phyloP scores from a whole-genome alignment of 2,888 invertebrate genomes.

The Zygaena filipendulae region DNA sequence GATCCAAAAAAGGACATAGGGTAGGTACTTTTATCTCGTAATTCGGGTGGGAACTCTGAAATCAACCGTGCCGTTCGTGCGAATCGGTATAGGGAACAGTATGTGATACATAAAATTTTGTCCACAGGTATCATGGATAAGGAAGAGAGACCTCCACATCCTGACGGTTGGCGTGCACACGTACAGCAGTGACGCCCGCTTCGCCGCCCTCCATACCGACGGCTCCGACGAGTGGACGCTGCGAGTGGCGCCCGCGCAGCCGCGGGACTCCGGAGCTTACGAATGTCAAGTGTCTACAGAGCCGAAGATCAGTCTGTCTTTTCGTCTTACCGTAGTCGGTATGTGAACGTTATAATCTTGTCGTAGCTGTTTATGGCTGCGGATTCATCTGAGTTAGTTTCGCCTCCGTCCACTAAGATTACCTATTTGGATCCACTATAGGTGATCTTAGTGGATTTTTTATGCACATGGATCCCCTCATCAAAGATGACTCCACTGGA shows the following conservation, averaged over 20 bases:
- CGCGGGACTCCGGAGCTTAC: slow-evolving; percentile 88
- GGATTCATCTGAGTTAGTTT: too few species aligned
- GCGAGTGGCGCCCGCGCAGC: slow-evolving; percentile 69
- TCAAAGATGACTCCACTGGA: too few species aligned
- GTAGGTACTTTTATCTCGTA: too few species aligned
- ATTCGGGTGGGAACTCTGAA: too few species aligned
- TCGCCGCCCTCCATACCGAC: slow-evolving; percentile 74
- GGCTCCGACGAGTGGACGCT: slow-evolving; percentile 73
- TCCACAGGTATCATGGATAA: slow-evolving; percentile 86
- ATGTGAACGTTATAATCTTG: too few species aligned
- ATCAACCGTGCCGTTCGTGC: too few species aligned
- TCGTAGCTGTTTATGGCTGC: too few species aligned
- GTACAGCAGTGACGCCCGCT: slow-evolving; percentile 75
- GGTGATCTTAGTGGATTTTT: neutral
- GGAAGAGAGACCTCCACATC: slow-evolving; percentile 84
- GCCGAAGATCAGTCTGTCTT: slow-evolving; percentile 85
- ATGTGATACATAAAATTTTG: too few species aligned
- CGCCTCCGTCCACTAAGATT: too few species aligned
- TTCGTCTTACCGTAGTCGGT: slow-evolving; percentile 83
- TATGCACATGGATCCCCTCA: neutral
- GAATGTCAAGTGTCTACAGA: slow-evolving; percentile 95
- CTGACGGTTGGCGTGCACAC: slow-evolving; percentile 73
- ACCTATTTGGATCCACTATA: neutral
- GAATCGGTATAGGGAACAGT: too few species aligned
- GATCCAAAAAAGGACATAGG: too few species aligned